Base-by-base conservation (phyloP, 1,140 invertebrate species). In the Neomicropteryx cornuta region DNA sequence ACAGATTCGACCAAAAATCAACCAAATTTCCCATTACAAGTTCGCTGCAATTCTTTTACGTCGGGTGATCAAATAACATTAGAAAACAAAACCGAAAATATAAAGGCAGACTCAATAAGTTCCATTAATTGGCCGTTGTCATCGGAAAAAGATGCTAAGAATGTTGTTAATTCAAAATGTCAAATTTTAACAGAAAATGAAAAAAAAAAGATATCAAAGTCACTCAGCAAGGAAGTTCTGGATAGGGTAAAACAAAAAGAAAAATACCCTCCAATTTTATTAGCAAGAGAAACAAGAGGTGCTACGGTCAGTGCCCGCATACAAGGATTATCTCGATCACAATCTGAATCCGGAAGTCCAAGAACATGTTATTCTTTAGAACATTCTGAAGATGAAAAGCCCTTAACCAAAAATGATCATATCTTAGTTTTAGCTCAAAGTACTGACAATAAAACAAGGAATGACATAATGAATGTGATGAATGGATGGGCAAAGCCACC, bases 141-240 rank as follows among this genome's bases (percentile, higher is more conserved):
- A 30, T 49, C 59, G 16, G 64, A 63, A 33, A 67, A 68, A 47
- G 64, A 68, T 33, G 39, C 61, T 32, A 68, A 67, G 52, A 66
- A 66, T 48, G 63, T 62, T 50, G 56, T 61, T 2, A 66, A 67
- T 39, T 56, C 60, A 51, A 51, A 62, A 30, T 65, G 62, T 51
- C 66, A 67, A 58, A 50, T 56, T 24, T 56, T 78, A 28, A 69
- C 68, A 33, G 83, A 87, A 62, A 65, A 66, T 16, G 82, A 85
- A 43, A 86, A 86, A 46, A 78, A 76, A 53, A 69, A 71, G 42
- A 60, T 86, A 28, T 86, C 81, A 0, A 70, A 77, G 56, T 76
- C 72, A 4, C 59, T 87, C 3, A 79, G 82, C 37, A 75, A 76
- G 50, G 83, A 86, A 64, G 66, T 84, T 5, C 55, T 83, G 35